These are phyloP conservation scores for Hycleus cichorii DNA, from an alignment of 1,140 invertebrate genomes.

Conservation along the genomic window DNA sequence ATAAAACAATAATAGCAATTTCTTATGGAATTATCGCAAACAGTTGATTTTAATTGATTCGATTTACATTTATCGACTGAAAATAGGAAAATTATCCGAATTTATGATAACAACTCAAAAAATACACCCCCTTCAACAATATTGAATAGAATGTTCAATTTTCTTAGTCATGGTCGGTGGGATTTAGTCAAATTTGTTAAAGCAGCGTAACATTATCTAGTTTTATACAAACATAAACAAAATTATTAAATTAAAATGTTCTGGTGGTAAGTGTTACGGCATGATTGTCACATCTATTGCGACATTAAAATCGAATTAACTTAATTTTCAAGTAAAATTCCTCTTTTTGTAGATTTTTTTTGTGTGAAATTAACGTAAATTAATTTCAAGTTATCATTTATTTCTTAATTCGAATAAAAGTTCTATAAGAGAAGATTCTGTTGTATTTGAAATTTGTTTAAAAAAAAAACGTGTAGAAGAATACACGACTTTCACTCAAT, in stretches of 20 bases:
- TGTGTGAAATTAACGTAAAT: neutral
- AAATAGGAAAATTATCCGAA: too few species aligned
- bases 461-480: conserved; percentile 11
- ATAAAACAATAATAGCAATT: too few species aligned
- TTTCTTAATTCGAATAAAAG: too few species aligned
- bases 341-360: conserved; percentile 10
- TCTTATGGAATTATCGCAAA: too few species aligned
- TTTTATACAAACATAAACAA: conserved; percentile 24
- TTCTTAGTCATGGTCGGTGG: conserved; percentile 4
- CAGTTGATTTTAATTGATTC: too few species aligned
- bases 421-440: too few species aligned
- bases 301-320: conserved; percentile 34
- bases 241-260: conserved; percentile 36
- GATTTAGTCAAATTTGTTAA: conserved; percentile 26
- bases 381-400: too few species aligned
- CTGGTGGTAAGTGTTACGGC: conserved; percentile 31
- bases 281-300: conserved; percentile 26
- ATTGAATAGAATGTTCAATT: neutral
- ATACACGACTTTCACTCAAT: conserved; percentile 11
- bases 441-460: neutral
- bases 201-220: conserved; percentile 23
- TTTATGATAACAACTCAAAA: too few species aligned
- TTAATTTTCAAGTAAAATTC: conserved; percentile 17
- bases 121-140: too few species aligned
- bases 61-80: too few species aligned